Evolutionary conservation across 2,797 vertebrate genomes (phyloP), one percentile per base, ranked within the genome.

Genomic region (Leptoclinus maculatus): DNA sequence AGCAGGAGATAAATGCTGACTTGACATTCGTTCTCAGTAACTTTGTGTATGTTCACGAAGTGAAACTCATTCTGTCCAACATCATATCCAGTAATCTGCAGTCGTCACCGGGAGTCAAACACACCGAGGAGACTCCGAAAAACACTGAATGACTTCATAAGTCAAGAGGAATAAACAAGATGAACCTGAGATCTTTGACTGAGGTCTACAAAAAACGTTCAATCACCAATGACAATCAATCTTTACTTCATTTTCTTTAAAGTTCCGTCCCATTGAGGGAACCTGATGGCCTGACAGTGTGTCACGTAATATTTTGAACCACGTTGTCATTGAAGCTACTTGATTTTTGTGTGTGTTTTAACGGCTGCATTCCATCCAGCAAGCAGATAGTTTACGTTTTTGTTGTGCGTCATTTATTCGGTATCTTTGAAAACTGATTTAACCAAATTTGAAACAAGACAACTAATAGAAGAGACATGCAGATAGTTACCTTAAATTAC

Each of bases 111-210:
- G 7, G 43, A 71, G 36, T 47, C 66, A 8, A 19, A 45, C 6
- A n/a, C 66, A 13, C 29, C 0, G 34, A 57, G 4, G 67, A 71
- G 67, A 76, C 16, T 1, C 36, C 6, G n/a, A 57, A 79, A 45
- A 63, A 62, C 39, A 47, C 32, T 60, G 27, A 29, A 3, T 29
- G 43, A 2, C 68, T 39, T 36, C 11, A 84, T 79, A 84, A 74
- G 68, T 80, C 76, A 57, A 63, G 59, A 5, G 23, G 43, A 75
- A 70, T 63, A 60, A 76, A 73, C 2, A 2, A 2, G 36, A 79
- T 74, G 49, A 80, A 80, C 4, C 21, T n/a, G n/a, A 19, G 62
- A 72, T 57, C 34, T 47, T 11, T 27, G 21, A 69, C 27, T 12
- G 71, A 75, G 62, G n/a, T n/a, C n/a, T n/a, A 36, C 34, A 36